Percentiles rank a stretch among this genome's conserved stretches.
phyloP scores from a whole-genome alignment of 2,888 invertebrate genomes.

The Malachius bipustulatus region DNA sequence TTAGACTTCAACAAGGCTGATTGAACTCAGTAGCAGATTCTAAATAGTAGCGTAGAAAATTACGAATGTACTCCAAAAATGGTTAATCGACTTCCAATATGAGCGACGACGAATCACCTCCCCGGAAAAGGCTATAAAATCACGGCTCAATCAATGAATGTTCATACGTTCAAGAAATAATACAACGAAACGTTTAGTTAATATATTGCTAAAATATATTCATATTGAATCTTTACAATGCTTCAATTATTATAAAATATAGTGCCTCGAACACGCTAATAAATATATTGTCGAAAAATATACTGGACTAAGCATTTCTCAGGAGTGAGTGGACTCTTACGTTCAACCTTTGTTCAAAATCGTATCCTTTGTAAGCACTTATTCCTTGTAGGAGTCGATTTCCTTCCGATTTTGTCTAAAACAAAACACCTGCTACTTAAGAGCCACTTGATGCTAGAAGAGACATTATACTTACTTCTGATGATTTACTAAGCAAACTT shows the following conservation, averaged over 20 bases:
- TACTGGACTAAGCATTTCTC: slow-evolving; percentile 27
- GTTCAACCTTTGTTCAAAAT: slow-evolving; percentile 53
- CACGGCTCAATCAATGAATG: too few species aligned
- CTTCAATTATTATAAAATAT: slow-evolving; percentile 3
- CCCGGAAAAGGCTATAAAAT: too few species aligned
- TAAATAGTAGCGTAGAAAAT: too few species aligned
- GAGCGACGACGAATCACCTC: too few species aligned
- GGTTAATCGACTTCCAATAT: too few species aligned
- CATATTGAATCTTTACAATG: neutral
- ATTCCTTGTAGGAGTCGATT: slow-evolving; percentile 40
- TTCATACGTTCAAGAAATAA: too few species aligned
- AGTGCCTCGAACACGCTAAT: neutral
- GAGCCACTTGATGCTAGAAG: neutral
- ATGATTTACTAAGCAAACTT: slow-evolving; percentile 36
- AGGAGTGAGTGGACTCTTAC: slow-evolving; percentile 49
- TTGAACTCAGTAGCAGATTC: too few species aligned
- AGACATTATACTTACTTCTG: slow-evolving; percentile 22
- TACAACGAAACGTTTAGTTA: too few species aligned
- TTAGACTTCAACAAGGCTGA: too few species aligned
- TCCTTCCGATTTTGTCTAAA: slow-evolving; percentile 44
- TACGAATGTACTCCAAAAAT: too few species aligned
- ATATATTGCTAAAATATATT: too few species aligned
- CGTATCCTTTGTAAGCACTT: slow-evolving; percentile 48
- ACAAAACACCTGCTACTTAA: slow-evolving; percentile 15
- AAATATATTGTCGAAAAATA: too few species aligned